These are phyloP conservation scores for Furcifer pardalis DNA, from an alignment of 2,797 vertebrate species.

Conservation along the genomic window DNA sequence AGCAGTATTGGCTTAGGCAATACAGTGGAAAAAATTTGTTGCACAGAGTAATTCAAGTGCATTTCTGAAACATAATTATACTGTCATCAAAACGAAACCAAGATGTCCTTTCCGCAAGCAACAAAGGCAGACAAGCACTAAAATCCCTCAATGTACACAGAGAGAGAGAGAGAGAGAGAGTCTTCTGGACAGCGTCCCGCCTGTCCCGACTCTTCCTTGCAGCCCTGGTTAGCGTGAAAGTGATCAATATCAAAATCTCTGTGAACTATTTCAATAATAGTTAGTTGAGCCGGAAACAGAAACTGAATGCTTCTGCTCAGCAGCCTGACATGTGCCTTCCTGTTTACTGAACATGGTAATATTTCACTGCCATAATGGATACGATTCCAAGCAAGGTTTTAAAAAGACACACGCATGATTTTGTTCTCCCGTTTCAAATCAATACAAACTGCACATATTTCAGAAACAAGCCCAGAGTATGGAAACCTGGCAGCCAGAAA, in stretches of 20 bases:
- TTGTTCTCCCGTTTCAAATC: constrained; percentile 79
- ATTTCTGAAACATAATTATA: constrained; percentile 96
- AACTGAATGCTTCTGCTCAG: constrained; percentile 78
- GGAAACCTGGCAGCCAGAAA: constrained; percentile 64
- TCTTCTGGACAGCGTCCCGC: constrained; percentile 72
- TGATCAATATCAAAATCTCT: constrained; percentile 92
- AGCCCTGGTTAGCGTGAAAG: constrained; percentile 83
- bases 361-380: constrained; percentile 84
- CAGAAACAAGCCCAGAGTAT: constrained; percentile 58
- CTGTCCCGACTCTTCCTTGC: constrained; percentile 69
- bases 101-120: constrained; percentile 85
- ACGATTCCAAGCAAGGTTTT: constrained; percentile 61
- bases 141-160: constrained; percentile 47
- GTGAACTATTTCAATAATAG: constrained; percentile 90
- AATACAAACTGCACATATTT: constrained; percentile 73
- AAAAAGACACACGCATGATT: constrained; percentile 42
- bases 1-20: constrained; percentile 94
- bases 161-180: constrained; percentile 73
- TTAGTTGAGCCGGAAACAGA: constrained; percentile 81
- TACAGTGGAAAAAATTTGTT: constrained; percentile 86
- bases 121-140: constrained; percentile 83
- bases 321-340: constrained; percentile 81
- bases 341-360: constrained; percentile 76
- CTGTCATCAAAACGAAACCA: constrained; percentile 94
- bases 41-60: constrained; percentile 89